Percentiles rank a stretch among this genome's conserved stretches.
Conservation (phyloP, 2,797 vertebrate genomes). For the Cynopterus sphinx region DNA sequence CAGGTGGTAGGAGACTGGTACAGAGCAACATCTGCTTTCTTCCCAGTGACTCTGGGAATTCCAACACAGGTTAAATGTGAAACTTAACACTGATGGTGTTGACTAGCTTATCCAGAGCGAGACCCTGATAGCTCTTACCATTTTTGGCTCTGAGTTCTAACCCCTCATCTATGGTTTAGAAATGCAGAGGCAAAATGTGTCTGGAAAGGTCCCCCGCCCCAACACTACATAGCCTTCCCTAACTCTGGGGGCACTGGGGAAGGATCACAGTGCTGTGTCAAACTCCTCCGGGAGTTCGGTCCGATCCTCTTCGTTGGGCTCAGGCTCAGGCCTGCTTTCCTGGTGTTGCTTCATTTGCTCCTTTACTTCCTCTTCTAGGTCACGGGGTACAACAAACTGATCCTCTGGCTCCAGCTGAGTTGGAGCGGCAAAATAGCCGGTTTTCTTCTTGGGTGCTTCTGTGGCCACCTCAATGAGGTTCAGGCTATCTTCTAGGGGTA, state of each 20-base stretch:
- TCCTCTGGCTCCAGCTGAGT: constrained; percentile 97
- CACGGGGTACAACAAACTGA: constrained; percentile 94
- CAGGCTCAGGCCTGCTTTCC: constrained; percentile 75
- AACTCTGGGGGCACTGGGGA: background rate
- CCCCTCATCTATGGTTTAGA: constrained; percentile 62
- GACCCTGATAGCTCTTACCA: constrained; percentile 63
- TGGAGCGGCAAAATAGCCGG: constrained; percentile 96
- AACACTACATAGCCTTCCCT: constrained; percentile 33
- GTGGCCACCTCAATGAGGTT: constrained; percentile 97
- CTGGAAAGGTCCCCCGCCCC: constrained; percentile 47
- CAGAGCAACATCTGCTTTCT: constrained; percentile 40
- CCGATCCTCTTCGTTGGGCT: constrained; percentile 77
- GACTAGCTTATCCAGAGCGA: constrained; percentile 60
- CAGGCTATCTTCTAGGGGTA: constrained; percentile 95
- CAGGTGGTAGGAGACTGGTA: constrained; percentile 73
- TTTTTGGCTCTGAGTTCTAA: constrained; percentile 63
- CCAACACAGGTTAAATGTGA: constrained; percentile 41
- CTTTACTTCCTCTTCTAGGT: constrained; percentile 95
- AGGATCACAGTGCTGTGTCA: constrained; percentile 93
- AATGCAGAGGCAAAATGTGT: constrained; percentile 61
- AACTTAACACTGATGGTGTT: constrained; percentile 73
- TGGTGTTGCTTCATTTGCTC: constrained; percentile 92
- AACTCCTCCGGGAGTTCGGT: constrained; percentile 91
- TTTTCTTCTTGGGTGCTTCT: constrained; percentile 97
- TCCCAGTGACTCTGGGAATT: constrained; percentile 65